A percentile compares a stretch with the other conserved stretches of the same genome.
phyloP scores from a whole-genome alignment of 2,113 vertebrate species.

The Pleuronectes platessa region DNA sequence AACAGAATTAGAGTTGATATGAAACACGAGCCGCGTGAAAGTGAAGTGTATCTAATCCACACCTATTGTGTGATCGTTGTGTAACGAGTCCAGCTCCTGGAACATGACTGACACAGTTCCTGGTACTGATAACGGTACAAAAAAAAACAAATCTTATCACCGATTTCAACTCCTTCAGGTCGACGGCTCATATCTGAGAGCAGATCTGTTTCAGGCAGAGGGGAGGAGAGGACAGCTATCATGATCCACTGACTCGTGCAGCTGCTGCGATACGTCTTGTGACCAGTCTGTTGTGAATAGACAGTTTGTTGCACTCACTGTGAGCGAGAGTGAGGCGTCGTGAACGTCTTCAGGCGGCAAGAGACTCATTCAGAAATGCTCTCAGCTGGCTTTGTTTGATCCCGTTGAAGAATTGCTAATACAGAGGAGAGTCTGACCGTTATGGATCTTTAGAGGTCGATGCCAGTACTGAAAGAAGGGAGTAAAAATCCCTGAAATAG shows the following conservation, averaged over 20 bases:
- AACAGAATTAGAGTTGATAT: conserved; percentile 8
- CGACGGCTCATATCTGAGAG: not conserved
- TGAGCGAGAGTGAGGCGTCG: not conserved
- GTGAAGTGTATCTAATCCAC: conserved; percentile 6
- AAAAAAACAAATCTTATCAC: not conserved
- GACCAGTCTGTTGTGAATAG: conserved; percentile 55
- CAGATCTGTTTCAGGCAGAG: conserved; percentile 18
- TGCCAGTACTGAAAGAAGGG: too few species aligned
- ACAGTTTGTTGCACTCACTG: conserved; percentile 45
- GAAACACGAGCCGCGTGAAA: conserved; percentile 3
- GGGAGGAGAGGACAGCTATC: not conserved
- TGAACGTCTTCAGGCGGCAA: conserved; percentile 25
- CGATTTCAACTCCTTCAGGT: not conserved
- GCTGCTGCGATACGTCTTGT: conserved; percentile 53
- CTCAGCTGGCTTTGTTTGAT: not conserved
- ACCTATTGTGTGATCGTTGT: conserved; percentile 49
- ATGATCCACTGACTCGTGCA: conserved; percentile 29
- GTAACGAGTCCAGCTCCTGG: conserved; percentile 27
- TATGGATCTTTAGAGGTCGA: too few species aligned
- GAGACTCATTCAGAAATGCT: conserved; percentile 2
- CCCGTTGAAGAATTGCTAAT: not conserved
- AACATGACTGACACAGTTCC: conserved; percentile 18
- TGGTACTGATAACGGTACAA: conserved; percentile 37
- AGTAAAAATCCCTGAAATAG: too few species aligned
- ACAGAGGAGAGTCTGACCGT: not conserved